Conservation (phyloP, 2,113 vertebrate genomes). For the Erythrocercus mccallii region DNA sequence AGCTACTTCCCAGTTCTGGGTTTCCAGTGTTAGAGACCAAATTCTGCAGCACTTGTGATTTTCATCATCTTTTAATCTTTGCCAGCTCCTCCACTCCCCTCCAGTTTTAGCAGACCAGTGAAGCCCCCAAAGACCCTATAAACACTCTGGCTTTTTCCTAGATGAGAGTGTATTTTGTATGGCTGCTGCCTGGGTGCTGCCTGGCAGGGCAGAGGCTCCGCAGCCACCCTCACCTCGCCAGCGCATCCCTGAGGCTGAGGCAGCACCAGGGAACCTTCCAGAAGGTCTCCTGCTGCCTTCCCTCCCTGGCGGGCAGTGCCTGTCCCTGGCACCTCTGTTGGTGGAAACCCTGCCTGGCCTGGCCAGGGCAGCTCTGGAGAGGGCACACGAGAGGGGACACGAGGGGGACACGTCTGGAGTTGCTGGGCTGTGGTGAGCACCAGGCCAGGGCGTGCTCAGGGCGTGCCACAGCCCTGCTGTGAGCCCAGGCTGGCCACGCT, state of each 20-base stretch:
- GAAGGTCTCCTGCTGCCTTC: not conserved
- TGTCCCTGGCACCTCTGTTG: accelerated
- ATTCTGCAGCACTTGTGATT: not conserved
- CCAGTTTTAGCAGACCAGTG: not conserved
- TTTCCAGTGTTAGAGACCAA: not conserved
- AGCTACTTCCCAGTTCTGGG: not conserved
- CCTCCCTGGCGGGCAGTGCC: accelerated
- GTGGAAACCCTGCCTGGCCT: not conserved
- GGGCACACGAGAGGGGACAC: not conserved
- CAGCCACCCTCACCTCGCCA: not conserved
- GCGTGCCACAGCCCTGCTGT: not conserved
- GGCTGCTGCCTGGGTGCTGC: not conserved
- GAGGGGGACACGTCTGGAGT: not conserved
- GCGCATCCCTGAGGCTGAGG: not conserved
- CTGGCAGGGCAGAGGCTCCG: not conserved
- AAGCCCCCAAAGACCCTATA: not conserved
- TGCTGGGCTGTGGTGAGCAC: accelerated
- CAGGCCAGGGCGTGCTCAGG: accelerated
- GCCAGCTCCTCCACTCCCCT: not conserved
- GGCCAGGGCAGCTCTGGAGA: not conserved
- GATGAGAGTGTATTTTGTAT: not conserved
- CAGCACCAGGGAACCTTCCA: accelerated
- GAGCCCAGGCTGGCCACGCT: accelerated
- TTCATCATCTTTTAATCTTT: not conserved
- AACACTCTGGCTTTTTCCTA: not conserved